Evolutionary conservation across 2,797 vertebrate genomes (phyloP).

Genomic region (Phaenicophaeus curvirostris): DNA sequence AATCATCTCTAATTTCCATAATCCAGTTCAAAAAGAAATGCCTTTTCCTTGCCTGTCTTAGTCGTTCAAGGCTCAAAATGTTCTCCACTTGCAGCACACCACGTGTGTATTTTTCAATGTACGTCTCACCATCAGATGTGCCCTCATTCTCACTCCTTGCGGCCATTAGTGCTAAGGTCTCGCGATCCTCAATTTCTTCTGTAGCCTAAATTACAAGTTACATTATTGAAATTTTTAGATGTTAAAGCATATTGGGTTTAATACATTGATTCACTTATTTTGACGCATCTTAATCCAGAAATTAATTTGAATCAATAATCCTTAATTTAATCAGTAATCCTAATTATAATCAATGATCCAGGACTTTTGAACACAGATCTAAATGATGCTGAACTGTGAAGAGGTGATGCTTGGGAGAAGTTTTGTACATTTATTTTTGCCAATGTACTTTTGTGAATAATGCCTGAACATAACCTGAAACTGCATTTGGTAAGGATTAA

Average conservation of each 20-base stretch:
- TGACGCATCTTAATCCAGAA: not conserved
- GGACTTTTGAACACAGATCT: not conserved
- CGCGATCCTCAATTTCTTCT: slow-evolving; percentile 95
- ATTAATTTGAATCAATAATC: not conserved
- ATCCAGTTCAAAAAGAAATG: not conserved
- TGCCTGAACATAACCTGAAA: not conserved
- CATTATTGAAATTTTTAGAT: not conserved
- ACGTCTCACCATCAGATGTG: slow-evolving; percentile 89
- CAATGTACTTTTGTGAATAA: not conserved
- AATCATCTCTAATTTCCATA: not conserved
- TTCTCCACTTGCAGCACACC: slow-evolving; percentile 95
- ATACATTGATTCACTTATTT: not conserved
- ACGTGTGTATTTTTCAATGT: slow-evolving; percentile 96
- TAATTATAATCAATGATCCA: not conserved
- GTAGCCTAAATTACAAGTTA: slow-evolving; percentile 85
- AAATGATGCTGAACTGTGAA: not conserved
- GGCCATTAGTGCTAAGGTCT: slow-evolving; percentile 95
- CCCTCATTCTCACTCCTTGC: slow-evolving; percentile 90
- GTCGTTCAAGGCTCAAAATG: slow-evolving; percentile 92
- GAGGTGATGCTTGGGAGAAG: not conserved
- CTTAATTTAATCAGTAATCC: not conserved
- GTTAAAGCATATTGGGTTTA: not conserved
- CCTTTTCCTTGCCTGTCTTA: slow-evolving; percentile 83
- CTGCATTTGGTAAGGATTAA: not conserved
- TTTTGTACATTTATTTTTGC: not conserved